phyloP scores from a whole-genome alignment of 1,140 invertebrate species.

The Lordiphosa mommai region DNA sequence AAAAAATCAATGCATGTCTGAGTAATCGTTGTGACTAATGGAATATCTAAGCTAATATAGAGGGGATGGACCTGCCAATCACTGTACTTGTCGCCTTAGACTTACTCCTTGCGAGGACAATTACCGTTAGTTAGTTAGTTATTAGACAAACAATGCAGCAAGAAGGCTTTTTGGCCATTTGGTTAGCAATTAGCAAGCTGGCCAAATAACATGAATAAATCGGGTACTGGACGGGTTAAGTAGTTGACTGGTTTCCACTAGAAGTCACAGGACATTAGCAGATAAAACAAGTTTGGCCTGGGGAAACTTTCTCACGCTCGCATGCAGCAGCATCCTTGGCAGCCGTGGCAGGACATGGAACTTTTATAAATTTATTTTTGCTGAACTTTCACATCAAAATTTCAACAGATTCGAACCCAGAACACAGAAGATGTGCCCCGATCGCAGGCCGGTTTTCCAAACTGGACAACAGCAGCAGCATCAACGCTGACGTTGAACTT shows the following conservation, averaged over 20 bases:
- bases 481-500: constrained; percentile 62
- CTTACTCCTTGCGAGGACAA: constrained; percentile 50
- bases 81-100: not conserved
- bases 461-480: constrained; percentile 64
- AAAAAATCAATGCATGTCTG: constrained; percentile 78
- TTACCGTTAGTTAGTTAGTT: constrained; percentile 52
- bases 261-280: constrained; percentile 42
- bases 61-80: not conserved
- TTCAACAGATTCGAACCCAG: constrained; percentile 66
- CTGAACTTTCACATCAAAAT: constrained; percentile 79
- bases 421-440: constrained; percentile 15
- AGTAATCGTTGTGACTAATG: constrained; percentile 75
- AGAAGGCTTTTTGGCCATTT: constrained; percentile 59
- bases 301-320: constrained; percentile 63
- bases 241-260: constrained; percentile 34
- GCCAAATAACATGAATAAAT: constrained; percentile 72
- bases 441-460: constrained; percentile 66
- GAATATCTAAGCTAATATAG: constrained; percentile 74
- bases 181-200: constrained; percentile 61
- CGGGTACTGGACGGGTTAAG: constrained; percentile 40
- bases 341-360: constrained; percentile 65
- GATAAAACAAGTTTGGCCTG: constrained; percentile 46
- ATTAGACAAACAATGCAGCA: constrained; percentile 43
- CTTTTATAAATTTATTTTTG: constrained; percentile 67
- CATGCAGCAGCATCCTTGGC: constrained; percentile 29